Base-by-base conservation (phyloP, 2,888 invertebrate genomes). In the Piscicola geometra region DNA sequence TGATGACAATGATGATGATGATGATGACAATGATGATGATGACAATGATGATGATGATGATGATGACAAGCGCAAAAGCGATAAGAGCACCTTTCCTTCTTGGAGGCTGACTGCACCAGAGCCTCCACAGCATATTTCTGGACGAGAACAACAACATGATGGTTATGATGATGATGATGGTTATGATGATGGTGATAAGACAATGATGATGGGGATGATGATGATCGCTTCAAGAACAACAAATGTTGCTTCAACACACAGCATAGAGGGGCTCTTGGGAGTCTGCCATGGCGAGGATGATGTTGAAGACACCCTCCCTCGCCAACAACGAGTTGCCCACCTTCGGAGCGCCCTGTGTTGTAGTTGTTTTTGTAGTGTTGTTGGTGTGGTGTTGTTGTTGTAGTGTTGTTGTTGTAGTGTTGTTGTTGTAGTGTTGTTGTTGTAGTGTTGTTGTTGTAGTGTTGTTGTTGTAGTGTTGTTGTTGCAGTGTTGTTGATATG, bases 251-350 rank as follows among this genome's bases (percentile, higher is more conserved):
- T 18, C 25, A 56, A 56, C 79, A 72, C 28, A 80, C 88, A 85
- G 88, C 88, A 83, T 97, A 94, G 0, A 96, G 86, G 21, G 89
- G 80, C 83, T 96, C 93, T n/a, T 94, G 94, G 15, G 93, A 92
- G 77, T 91, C 91, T 0, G 98, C 98, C 94, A 99, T 95, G 5
- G 93, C 93, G 41, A 99, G 87, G 85, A 99, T 94, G 92, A 99
- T 94, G 85, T 95, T 93, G 81, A 97, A 88, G 77, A 99, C 92
- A 41, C 94, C 94, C 69, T 86, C 84, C 79, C 86, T 85, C 9
- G 85, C 84, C 9, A 88, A 82, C 35, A 88, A 81, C 78, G 83
- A 83, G 76, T 95, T 94, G 25, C 98, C 99, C 66, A 95, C 92
- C 84, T 98, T 97, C 70, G 94, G 86, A 0, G 98, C 94, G 15